Conservation (phyloP, 2,888 invertebrate genomes). For the Xanthia togata region DNA sequence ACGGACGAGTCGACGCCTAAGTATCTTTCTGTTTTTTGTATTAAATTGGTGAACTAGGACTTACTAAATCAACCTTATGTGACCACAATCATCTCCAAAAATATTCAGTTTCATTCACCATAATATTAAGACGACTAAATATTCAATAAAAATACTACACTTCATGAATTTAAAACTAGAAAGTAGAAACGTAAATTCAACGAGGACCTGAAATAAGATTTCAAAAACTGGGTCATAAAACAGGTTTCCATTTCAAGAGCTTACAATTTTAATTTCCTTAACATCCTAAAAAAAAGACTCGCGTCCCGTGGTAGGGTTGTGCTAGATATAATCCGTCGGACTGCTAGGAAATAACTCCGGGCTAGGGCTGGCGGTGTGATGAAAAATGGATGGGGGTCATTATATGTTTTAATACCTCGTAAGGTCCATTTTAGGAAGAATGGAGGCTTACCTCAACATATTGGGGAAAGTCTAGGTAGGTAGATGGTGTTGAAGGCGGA, state of each 20-base stretch:
- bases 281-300: slow-evolving; percentile 42
- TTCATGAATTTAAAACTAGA: slow-evolving; percentile 10
- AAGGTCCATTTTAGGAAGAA: neutral
- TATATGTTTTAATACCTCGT: neutral
- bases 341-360: slow-evolving; percentile 43
- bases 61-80: neutral
- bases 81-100: neutral
- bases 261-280: slow-evolving; percentile 62
- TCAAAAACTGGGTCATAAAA: slow-evolving; percentile 31
- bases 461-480: neutral
- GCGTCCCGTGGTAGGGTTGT: slow-evolving; percentile 37
- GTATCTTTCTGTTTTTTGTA: no score
- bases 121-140: no score
- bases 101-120: neutral
- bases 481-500: neutral
- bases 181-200: slow-evolving; percentile 21
- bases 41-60: neutral
- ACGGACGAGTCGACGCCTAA: no score
- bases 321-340: slow-evolving; percentile 40
- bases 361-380: slow-evolving; percentile 7
- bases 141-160: slow-evolving; percentile 14
- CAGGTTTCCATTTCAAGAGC: slow-evolving; percentile 38
- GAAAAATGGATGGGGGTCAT: slow-evolving; percentile 2
- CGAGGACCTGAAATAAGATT: slow-evolving; percentile 25
- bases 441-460: neutral